Conservation (phyloP, 2,113 vertebrate genomes). For the Lophotis ruficrista region DNA sequence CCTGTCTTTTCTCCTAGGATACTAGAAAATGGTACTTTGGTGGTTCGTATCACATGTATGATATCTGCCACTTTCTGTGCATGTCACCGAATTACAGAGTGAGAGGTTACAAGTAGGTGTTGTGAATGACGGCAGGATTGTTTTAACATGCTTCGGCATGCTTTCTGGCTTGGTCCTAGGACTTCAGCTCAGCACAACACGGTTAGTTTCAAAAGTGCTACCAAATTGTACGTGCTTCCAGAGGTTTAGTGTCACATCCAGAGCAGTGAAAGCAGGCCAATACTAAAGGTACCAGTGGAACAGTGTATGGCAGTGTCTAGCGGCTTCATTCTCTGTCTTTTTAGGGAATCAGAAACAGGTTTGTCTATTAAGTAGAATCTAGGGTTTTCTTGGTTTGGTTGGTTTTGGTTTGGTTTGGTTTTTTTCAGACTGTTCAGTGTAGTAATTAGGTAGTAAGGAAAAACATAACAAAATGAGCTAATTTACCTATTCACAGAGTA, state of each 20-base stretch:
- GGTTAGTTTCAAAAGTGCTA: neutral
- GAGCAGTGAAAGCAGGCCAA: neutral
- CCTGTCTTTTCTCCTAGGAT: neutral
- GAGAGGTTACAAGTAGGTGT: neutral
- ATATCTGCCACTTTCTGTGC: neutral
- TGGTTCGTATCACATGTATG: neutral
- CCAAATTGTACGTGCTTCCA: neutral
- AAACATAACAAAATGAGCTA: neutral
- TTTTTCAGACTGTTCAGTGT: neutral
- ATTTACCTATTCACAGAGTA: neutral
- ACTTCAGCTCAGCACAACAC: too few species aligned
- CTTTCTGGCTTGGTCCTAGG: neutral
- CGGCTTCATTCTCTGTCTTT: neutral
- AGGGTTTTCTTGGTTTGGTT: neutral
- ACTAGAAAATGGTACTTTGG: neutral
- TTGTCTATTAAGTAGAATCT: neutral
- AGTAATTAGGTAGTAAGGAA: neutral
- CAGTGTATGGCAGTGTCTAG: accelerated
- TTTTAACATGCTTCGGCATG: neutral
- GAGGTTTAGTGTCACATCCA: neutral
- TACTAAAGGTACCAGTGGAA: neutral
- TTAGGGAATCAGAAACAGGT: neutral
- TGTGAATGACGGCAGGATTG: neutral
- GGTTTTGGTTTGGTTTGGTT: too few species aligned
- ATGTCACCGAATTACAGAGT: neutral